A percentile compares a stretch with the other conserved stretches of the same genome.
These are phyloP conservation scores for Coptotermes formosanus DNA, from an alignment of 1,140 invertebrate species.

Conservation along the genomic window DNA sequence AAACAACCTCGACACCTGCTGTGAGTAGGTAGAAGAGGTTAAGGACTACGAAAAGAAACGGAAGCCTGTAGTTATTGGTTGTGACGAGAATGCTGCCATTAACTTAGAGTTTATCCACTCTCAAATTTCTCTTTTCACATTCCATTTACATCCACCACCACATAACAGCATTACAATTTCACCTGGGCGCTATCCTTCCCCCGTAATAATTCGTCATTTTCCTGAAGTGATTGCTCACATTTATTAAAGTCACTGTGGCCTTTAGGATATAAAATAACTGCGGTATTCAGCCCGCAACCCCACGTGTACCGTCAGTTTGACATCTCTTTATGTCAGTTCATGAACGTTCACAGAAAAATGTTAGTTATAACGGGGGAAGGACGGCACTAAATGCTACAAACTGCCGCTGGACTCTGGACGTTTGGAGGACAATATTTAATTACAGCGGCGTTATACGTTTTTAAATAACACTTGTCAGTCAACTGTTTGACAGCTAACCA, in stretches of 20 bases:
- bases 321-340: background rate
- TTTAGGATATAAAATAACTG: background rate
- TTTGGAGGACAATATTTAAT: background rate
- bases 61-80: too few species aligned
- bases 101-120: too few species aligned
- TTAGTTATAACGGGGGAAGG: background rate
- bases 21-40: too few species aligned
- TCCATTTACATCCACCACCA: too few species aligned
- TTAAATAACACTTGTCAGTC: constrained; percentile 16
- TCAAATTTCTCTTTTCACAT: too few species aligned
- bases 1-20: too few species aligned
- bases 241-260: background rate
- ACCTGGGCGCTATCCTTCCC: background rate
- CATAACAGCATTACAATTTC: background rate
- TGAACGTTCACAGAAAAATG: background rate
- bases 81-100: too few species aligned
- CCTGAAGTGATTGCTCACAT: background rate
- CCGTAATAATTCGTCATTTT: background rate
- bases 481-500: background rate
- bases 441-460: background rate
- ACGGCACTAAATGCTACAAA: background rate
- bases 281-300: background rate
- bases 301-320: background rate
- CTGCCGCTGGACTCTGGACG: too few species aligned
- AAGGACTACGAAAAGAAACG: too few species aligned